Percentiles rank a stretch among this genome's conserved stretches.
Evolutionary conservation across 2,113 vertebrate species (phyloP).

Genomic region (Etia nguti): DNA sequence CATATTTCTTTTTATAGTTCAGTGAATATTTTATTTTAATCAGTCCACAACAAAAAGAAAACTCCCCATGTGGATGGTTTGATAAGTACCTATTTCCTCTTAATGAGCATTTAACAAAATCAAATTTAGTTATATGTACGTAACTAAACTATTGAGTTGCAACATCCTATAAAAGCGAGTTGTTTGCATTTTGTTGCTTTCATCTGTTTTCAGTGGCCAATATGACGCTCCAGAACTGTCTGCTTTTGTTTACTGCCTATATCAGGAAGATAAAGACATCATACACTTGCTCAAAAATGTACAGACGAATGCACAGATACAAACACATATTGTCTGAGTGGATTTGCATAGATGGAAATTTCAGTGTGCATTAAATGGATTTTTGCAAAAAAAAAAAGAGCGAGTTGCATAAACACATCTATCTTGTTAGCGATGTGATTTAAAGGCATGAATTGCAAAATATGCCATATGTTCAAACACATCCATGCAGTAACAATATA

Average conservation of each 20-base stretch:
- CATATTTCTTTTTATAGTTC: neutral
- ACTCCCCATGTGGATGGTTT: neutral
- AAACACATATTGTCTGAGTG: neutral
- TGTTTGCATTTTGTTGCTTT: conserved; percentile 37
- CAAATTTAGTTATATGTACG: neutral
- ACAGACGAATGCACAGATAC: neutral
- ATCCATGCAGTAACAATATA: neutral
- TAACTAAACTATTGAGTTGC: conserved; percentile 20
- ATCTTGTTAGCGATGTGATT: neutral
- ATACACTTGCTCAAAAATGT: neutral
- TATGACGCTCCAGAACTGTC: conserved; percentile 33
- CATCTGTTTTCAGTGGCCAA: conserved; percentile 31
- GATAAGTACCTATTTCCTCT: conserved; percentile 9
- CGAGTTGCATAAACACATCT: neutral
- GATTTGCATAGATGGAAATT: neutral
- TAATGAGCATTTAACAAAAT: conserved; percentile 22
- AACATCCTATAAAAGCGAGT: neutral
- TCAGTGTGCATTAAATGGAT: neutral
- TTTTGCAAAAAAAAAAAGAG: neutral
- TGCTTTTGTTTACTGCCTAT: conserved; percentile 15
- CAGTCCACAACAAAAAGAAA: neutral
- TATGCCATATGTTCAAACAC: neutral
- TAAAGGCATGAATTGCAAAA: neutral
- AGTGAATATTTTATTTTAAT: neutral
- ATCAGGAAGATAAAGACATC: conserved; percentile 13